Percentiles rank a stretch among this genome's conserved stretches.
Conservation (phyloP, 1,140 invertebrate species). For the Pygmarrhopalites habei region DNA sequence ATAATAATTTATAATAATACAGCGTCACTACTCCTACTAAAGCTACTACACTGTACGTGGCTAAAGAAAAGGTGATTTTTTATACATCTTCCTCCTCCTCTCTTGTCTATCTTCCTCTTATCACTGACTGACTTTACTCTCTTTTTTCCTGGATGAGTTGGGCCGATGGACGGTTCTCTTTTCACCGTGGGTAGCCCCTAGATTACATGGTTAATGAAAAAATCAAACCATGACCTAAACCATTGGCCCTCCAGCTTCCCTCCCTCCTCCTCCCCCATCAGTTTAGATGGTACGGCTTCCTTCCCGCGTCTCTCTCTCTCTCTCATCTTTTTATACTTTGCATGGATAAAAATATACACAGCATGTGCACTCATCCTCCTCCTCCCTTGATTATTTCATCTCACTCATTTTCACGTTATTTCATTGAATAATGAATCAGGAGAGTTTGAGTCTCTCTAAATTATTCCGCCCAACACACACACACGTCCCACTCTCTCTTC, state of each 20-base stretch:
- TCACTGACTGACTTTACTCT: too few species aligned
- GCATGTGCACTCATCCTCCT: not conserved
- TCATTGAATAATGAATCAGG: too few species aligned
- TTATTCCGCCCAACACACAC: too few species aligned
- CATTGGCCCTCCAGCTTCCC: not conserved
- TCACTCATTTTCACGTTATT: not conserved
- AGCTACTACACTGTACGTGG: too few species aligned
- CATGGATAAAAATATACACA: too few species aligned
- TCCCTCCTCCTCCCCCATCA: too few species aligned
- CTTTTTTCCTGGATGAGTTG: too few species aligned
- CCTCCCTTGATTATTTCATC: not conserved
- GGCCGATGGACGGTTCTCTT: not conserved
- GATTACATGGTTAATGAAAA: slow-evolving; percentile 4
- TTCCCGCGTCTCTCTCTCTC: not conserved
- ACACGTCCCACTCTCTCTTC: too few species aligned
- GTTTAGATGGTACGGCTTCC: not conserved
- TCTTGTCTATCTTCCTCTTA: not conserved
- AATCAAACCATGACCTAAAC: slow-evolving; percentile 12
- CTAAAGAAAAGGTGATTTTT: not conserved
- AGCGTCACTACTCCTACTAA: too few species aligned
- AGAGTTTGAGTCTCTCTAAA: too few species aligned
- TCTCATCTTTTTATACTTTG: too few species aligned
- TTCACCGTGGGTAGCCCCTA: slow-evolving; percentile 2
- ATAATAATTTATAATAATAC: too few species aligned
- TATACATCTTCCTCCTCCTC: not conserved